Conservation (phyloP, 2,797 vertebrate genomes). For the Pteronotus mesoamericanus region DNA sequence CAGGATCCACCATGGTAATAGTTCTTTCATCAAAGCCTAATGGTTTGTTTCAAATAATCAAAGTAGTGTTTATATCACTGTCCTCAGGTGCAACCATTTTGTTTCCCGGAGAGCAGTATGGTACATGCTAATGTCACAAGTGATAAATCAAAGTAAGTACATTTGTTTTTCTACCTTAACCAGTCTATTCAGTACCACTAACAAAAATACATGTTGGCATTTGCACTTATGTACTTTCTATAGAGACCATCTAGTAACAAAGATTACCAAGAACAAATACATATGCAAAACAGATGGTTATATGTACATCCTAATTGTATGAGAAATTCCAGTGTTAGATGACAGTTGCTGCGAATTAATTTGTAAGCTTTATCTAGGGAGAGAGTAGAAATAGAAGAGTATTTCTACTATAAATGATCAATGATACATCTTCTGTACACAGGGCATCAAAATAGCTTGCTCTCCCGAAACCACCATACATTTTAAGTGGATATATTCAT, state of each 20-base stretch:
- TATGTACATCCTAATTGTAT: background rate
- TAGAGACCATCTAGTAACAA: constrained; percentile 66
- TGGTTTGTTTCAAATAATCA: constrained; percentile 86
- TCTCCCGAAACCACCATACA: background rate
- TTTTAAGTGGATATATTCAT: background rate
- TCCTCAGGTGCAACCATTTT: constrained; percentile 85
- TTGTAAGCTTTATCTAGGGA: background rate
- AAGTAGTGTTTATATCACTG: constrained; percentile 84
- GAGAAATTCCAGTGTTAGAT: constrained; percentile 8
- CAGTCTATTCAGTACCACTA: constrained; percentile 74
- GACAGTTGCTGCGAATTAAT: constrained; percentile 26
- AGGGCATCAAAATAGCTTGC: background rate
- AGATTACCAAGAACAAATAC: constrained; percentile 63
- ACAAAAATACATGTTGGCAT: constrained; percentile 78
- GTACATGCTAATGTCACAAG: constrained; percentile 82
- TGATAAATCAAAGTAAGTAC: constrained; percentile 84
- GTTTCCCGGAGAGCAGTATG: constrained; percentile 78
- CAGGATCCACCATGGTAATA: constrained; percentile 79
- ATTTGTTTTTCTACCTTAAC: constrained; percentile 82
- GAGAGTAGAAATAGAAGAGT: background rate
- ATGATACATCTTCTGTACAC: background rate
- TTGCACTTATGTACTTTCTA: constrained; percentile 77
- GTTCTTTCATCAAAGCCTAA: constrained; percentile 85
- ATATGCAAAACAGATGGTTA: constrained; percentile 69
- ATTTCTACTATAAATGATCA: background rate